phyloP scores from a whole-genome alignment of 2,888 invertebrate species.

The Lycophotia porphyrea region DNA sequence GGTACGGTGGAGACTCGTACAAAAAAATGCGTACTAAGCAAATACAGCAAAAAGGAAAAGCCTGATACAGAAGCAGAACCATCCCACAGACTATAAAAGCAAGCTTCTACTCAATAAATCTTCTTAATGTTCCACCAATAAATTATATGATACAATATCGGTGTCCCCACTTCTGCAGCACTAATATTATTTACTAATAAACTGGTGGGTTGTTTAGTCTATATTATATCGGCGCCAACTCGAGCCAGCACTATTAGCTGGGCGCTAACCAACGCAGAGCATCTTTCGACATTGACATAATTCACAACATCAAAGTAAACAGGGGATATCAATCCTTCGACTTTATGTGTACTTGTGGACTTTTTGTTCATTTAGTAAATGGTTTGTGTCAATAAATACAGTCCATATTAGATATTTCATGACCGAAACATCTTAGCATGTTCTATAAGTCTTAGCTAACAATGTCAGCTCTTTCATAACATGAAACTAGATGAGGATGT shows the following conservation, averaged over 20 bases:
- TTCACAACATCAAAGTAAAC: constrained; percentile 55
- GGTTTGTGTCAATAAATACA: constrained; percentile 32
- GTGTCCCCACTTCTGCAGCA: constrained; percentile 23
- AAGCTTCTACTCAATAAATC: constrained; percentile 35
- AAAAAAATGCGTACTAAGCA: constrained; percentile 19
- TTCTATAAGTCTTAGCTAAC: constrained; percentile 18
- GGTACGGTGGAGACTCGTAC: neutral
- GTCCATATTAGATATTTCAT: constrained; percentile 32
- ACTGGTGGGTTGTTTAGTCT: constrained; percentile 49
- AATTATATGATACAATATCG: constrained; percentile 38
- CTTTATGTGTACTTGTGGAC: constrained; percentile 36
- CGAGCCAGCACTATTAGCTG: constrained; percentile 22
- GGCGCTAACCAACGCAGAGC: constrained; percentile 40
- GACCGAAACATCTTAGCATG: constrained; percentile 23
- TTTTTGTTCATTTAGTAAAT: constrained; percentile 41
- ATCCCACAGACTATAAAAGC: constrained; percentile 30
- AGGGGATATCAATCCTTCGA: constrained; percentile 39
- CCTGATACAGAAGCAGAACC: constrained; percentile 8
- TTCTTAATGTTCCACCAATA: constrained; percentile 39
- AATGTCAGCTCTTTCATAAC: constrained; percentile 7
- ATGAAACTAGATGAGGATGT: constrained; percentile 4
- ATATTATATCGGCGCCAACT: constrained; percentile 45
- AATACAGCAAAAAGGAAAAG: constrained; percentile 13
- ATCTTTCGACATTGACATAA: constrained; percentile 60
- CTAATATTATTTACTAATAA: constrained; percentile 32